Conservation (phyloP, 2,113 vertebrate species). For the Rafetus swinhoei region DNA sequence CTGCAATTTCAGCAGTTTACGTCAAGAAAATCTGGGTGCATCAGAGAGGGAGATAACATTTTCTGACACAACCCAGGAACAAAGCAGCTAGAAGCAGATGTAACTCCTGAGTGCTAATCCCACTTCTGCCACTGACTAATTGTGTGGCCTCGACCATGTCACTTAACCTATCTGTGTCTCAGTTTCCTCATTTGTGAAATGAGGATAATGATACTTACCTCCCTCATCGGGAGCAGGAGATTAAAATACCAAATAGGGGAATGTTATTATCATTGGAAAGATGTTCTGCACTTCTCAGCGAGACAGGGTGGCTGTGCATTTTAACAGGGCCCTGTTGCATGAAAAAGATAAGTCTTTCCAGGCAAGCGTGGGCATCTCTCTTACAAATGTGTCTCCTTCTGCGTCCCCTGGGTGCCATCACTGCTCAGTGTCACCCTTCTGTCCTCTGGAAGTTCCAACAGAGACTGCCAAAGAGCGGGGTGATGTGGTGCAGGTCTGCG, state of each 20-base stretch:
- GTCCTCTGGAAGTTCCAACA: not conserved
- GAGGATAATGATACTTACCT: not conserved
- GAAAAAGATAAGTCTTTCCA: not conserved
- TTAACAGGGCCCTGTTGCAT: not conserved
- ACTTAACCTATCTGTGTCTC: not conserved
- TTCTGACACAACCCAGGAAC: conserved; percentile 65
- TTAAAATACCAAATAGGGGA: not conserved
- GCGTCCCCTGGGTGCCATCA: not conserved
- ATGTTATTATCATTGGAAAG: not conserved
- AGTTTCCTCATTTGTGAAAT: conserved; percentile 32
- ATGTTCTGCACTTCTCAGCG: not conserved
- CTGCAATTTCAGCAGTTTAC: conserved; percentile 70
- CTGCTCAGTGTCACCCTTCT: not conserved
- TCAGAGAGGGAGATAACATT: conserved; percentile 61
- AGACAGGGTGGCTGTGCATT: not conserved
- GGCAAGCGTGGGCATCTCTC: not conserved
- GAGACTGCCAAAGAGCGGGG: not conserved
- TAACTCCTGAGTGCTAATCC: not conserved
- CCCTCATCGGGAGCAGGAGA: not conserved
- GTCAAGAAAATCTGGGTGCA: conserved; percentile 72
- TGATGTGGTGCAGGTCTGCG: not conserved
- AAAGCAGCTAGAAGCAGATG: conserved; percentile 46
- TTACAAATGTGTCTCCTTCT: not conserved
- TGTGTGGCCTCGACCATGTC: conserved; percentile 55
- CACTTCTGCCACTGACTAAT: conserved; percentile 34